Evolutionary conservation across 2,888 invertebrate genomes (phyloP), one percentile per base, ranked within the genome.

Genomic region (Synergus gifuensis): DNA sequence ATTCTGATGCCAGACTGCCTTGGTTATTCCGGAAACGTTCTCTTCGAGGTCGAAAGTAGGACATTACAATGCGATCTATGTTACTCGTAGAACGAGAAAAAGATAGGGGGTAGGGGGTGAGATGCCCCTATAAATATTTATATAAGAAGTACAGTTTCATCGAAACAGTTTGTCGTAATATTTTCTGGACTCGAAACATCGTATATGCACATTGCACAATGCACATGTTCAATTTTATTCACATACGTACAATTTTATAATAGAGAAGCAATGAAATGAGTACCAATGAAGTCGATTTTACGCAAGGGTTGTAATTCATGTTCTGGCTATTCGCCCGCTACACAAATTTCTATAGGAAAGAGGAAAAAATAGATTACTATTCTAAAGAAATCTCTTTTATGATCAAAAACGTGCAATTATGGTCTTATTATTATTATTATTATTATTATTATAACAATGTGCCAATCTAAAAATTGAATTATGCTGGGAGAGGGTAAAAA

Each of bases 51-150:
- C 77, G 82, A 77, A 87, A 88, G 84, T 82, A 86, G 87, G 83
- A 42, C 85, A 88, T 89, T 89, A 87, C 86, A 86, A 89, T 89
- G 87, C 87, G 82, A 88, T 88, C 87, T 85, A 84, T 82, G 87
- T 86, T 87, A 85, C 83, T 83, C 67, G 80, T 81, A 67, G 79
- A 81, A 81, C 60, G 81, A 67, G 81, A 79, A 77, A 36, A 42
- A 49, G 66, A 77, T 69, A 66, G 79, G 78, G 73, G 62, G 66
- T 63, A 12, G 80, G 14, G 81, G 79, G 76, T 64, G 58, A 78
- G 82, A 77, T 60, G 78, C 79, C 76, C 62, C 73, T 83, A 86
- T 87, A 86, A 87, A 86, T 87, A 87, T 87, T 87, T 87, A 87
- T 87, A 80, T 84, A 80, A 82, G 79, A 49, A 28, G 66, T 69